Evolutionary conservation across 2,113 vertebrate species (phyloP).

Genomic region (Theristicus caerulescens): DNA sequence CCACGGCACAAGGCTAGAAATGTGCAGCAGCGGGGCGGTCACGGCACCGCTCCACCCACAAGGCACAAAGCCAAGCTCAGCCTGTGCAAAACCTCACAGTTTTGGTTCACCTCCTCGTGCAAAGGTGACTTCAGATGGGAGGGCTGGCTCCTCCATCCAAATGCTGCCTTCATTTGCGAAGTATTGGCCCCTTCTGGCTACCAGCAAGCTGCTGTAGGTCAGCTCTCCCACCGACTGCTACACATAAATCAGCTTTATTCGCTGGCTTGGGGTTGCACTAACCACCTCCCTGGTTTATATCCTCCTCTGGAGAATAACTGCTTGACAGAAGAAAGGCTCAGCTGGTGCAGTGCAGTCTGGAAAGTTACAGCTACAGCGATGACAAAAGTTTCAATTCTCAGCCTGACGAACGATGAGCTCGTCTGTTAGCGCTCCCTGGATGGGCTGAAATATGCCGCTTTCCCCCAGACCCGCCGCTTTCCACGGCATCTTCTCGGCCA

Average conservation of each 20-base stretch:
- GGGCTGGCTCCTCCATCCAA: neutral
- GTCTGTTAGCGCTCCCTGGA: neutral
- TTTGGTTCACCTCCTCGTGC: neutral
- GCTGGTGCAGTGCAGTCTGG: slow-evolving; percentile 28
- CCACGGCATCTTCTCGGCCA: rapidly evolving
- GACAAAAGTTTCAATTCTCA: neutral
- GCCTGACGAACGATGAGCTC: neutral
- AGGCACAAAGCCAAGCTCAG: neutral
- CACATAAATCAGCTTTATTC: neutral
- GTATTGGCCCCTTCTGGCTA: neutral
- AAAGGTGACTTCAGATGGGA: neutral
- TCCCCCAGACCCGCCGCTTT: neutral
- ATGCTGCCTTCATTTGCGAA: neutral
- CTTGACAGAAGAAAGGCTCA: neutral
- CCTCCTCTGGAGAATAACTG: slow-evolving; percentile 3
- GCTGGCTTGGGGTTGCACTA: neutral
- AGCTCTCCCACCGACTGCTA: neutral
- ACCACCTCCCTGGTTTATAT: neutral
- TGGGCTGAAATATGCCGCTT: neutral
- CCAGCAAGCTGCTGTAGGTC: neutral
- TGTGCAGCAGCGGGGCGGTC: rapidly evolving
- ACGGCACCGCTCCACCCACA: rapidly evolving
- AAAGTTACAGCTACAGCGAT: neutral
- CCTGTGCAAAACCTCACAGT: neutral
- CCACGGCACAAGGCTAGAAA: neutral